These are phyloP conservation scores for Neodiprion virginianus DNA, from an alignment of 1,140 invertebrate species.

Conservation along the genomic window DNA sequence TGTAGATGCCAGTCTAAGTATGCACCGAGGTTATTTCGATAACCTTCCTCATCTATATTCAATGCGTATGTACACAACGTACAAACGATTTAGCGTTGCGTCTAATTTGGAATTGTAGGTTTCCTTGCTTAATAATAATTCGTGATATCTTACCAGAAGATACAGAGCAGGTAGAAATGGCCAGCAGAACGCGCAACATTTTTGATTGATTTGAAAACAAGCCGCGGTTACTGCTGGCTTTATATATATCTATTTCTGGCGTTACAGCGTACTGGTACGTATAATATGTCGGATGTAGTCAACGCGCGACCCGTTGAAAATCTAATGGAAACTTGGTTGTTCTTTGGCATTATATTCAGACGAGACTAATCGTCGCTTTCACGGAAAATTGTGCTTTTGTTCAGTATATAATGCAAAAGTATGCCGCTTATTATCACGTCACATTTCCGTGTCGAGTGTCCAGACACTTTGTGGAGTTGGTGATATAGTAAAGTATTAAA, in stretches of 20 bases:
- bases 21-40: background rate
- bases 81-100: too few relatives aligned
- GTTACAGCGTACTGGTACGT: background rate
- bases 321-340: background rate
- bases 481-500: too few relatives aligned
- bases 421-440: too few relatives aligned
- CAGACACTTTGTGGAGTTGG: too few relatives aligned
- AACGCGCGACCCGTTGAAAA: slow-evolving; percentile 3
- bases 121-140: too few relatives aligned
- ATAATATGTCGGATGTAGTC: slow-evolving; percentile 1
- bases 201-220: background rate
- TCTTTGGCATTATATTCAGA: background rate
- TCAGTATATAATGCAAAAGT: background rate
- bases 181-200: background rate
- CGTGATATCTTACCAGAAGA: background rate
- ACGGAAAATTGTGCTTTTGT: background rate
- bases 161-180: background rate
- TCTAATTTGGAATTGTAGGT: too few relatives aligned
- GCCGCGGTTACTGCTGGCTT: background rate
- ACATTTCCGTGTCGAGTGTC: too few relatives aligned
- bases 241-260: background rate
- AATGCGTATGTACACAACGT: background rate
- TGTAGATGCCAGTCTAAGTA: background rate
- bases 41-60: background rate
- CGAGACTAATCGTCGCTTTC: background rate